Percentiles rank a stretch among this genome's conserved stretches.
Conservation (phyloP, 2,888 invertebrate genomes). For the Orchesellides sinensis region DNA sequence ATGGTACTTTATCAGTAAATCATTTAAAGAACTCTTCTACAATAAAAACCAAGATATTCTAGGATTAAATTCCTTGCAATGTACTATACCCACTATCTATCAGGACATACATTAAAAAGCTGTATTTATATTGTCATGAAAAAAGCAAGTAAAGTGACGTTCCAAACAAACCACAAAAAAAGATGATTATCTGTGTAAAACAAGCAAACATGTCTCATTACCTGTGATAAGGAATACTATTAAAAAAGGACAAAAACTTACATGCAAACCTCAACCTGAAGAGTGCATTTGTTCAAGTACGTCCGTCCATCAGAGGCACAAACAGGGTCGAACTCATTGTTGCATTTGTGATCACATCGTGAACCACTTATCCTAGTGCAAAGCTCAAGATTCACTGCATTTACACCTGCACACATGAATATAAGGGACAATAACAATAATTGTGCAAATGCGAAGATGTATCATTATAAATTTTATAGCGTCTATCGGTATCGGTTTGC, state of each 20-base stretch:
- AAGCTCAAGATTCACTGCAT: constrained; percentile 77
- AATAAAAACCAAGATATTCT: too few species aligned
- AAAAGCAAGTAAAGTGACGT: constrained; percentile 19
- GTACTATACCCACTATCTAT: too few species aligned
- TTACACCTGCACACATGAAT: constrained; percentile 72
- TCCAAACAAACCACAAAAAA: constrained; percentile 21
- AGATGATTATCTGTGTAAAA: constrained; percentile 20
- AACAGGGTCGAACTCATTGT: constrained; percentile 89
- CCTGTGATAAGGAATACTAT: background rate
- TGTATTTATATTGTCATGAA: too few species aligned
- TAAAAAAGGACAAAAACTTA: constrained; percentile 76
- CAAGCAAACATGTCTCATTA: constrained; percentile 24
- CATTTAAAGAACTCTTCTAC: too few species aligned
- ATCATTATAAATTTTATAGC: too few species aligned
- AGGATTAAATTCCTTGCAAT: too few species aligned
- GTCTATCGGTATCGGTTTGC: too few species aligned
- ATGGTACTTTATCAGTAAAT: too few species aligned
- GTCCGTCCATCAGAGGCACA: constrained; percentile 93
- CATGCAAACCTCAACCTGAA: constrained; percentile 87
- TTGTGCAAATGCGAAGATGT: too few species aligned
- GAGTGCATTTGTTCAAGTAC: constrained; percentile 87
- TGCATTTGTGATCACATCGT: constrained; percentile 85
- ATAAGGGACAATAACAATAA: background rate
- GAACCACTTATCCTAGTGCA: constrained; percentile 84
- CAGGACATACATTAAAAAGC: too few species aligned